Conservation (phyloP, 2,888 invertebrate species). For the Bellardia pandia region DNA sequence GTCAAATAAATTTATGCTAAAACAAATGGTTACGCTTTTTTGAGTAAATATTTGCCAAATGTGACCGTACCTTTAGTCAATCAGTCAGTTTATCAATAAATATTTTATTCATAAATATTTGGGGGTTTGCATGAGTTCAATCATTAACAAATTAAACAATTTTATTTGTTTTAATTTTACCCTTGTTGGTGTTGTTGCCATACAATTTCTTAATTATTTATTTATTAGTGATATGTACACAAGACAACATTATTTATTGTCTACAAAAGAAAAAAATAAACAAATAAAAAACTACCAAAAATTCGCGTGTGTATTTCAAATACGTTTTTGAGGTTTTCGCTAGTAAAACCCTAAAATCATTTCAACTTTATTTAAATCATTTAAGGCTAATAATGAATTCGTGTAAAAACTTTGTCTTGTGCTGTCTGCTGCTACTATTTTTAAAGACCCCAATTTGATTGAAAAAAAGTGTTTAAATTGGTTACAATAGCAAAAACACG, state of each 20-base stretch:
- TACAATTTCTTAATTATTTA: conserved; percentile 23
- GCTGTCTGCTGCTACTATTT: background rate
- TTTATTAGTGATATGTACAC: background rate
- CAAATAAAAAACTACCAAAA: conserved; percentile 12
- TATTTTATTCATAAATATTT: conserved; percentile 22
- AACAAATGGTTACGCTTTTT: too few relatives aligned
- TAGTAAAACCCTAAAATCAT: conserved; percentile 1
- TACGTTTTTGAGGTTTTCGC: conserved; percentile 19
- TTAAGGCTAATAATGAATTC: background rate
- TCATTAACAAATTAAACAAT: conserved; percentile 55
- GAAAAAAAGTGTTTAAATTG: background rate
- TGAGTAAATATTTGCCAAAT: too few relatives aligned
- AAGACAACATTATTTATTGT: conserved; percentile 9
- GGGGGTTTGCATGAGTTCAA: conserved; percentile 49
- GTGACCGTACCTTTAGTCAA: too few relatives aligned
- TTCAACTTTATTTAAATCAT: conserved; percentile 5
- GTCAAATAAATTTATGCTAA: too few relatives aligned
- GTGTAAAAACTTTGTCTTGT: conserved; percentile 7
- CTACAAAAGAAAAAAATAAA: background rate
- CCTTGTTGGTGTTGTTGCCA: conserved; percentile 4
- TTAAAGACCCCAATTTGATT: background rate
- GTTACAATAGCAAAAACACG: background rate
- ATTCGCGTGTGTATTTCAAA: conserved; percentile 63
- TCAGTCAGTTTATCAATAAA: conserved; percentile 7
- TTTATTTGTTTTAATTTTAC: conserved; percentile 43